Percentiles rank a stretch among this genome's conserved stretches.
phyloP scores from a whole-genome alignment of 2,113 vertebrate species.

The Channa maculata region DNA sequence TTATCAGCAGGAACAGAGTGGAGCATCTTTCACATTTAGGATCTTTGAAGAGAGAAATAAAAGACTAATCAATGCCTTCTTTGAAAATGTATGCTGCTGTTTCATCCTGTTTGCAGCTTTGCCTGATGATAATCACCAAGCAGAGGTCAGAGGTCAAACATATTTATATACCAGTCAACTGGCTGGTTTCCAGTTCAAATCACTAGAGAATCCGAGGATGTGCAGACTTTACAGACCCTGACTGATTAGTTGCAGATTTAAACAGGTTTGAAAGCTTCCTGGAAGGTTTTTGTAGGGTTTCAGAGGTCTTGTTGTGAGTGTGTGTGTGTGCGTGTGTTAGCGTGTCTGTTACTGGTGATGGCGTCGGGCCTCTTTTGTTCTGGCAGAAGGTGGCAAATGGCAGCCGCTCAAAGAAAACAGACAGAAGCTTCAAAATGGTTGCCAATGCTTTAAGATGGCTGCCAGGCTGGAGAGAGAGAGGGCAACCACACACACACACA shows the following conservation, averaged over 20 bases:
- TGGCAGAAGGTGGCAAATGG: constrained; percentile 83
- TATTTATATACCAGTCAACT: constrained; percentile 30
- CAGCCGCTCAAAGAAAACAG: constrained; percentile 86
- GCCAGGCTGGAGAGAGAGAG: constrained; percentile 84
- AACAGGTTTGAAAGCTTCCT: constrained; percentile 29
- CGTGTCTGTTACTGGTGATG: constrained; percentile 47
- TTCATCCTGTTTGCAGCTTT: not conserved
- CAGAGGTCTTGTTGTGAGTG: not conserved
- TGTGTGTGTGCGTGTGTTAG: not conserved
- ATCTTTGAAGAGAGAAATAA: constrained; percentile 36
- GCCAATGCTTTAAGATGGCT: constrained; percentile 98
- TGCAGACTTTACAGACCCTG: not conserved
- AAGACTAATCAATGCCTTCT: constrained; percentile 9
- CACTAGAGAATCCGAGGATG: constrained; percentile 10
- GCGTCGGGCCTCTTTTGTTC: constrained; percentile 83
- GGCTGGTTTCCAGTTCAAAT: constrained; percentile 38
- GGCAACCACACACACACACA: constrained; percentile 8
- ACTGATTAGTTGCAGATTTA: not conserved
- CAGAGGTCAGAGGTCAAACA: constrained; percentile 52
- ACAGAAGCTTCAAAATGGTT: constrained; percentile 96
- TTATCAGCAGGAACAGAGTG: not conserved
- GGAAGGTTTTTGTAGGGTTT: constrained; percentile 33
- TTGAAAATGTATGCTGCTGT: not conserved
- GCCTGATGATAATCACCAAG: constrained; percentile 30
- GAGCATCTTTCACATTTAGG: constrained; percentile 1